A percentile compares a stretch with the other conserved stretches of the same genome.
Conservation (phyloP, 2,888 invertebrate species). For the Megamerina dolium region DNA sequence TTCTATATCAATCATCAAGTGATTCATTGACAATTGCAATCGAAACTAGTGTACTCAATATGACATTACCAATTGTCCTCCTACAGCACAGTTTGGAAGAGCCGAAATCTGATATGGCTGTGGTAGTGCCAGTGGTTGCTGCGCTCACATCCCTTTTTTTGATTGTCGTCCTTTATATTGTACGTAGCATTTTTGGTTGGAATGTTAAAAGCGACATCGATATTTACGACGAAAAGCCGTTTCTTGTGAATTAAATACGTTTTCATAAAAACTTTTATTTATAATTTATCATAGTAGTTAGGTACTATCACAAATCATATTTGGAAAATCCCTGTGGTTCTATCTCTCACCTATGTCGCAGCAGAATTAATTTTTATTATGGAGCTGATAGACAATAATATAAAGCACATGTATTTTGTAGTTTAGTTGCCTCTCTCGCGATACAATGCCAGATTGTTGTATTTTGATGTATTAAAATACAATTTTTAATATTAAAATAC, state of each 20-base stretch:
- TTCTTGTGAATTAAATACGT: slow-evolving; percentile 15
- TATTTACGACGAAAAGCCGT: slow-evolving; percentile 22
- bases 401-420: too few species aligned
- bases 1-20: slow-evolving; percentile 55
- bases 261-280: neutral
- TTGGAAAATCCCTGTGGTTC: too few species aligned
- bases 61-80: slow-evolving; percentile 80
- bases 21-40: slow-evolving; percentile 77
- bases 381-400: too few species aligned
- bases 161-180: slow-evolving; percentile 55
- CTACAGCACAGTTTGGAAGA: slow-evolving; percentile 70
- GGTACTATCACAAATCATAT: too few species aligned
- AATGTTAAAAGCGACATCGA: slow-evolving; percentile 23
- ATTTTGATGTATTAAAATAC: too few species aligned
- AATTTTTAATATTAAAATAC: too few species aligned
- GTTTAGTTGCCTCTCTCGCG: too few species aligned
- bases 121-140: slow-evolving; percentile 78
- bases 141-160: slow-evolving; percentile 87
- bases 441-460: too few species aligned
- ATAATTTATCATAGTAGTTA: neutral
- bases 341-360: too few species aligned
- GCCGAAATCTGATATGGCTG: slow-evolving; percentile 77
- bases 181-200: slow-evolving; percentile 50
- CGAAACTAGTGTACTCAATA: slow-evolving; percentile 86
- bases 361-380: too few species aligned